Percentiles rank a stretch among this genome's conserved stretches.
Conservation (phyloP, 2,113 vertebrate species). For the Indri indri region DNA sequence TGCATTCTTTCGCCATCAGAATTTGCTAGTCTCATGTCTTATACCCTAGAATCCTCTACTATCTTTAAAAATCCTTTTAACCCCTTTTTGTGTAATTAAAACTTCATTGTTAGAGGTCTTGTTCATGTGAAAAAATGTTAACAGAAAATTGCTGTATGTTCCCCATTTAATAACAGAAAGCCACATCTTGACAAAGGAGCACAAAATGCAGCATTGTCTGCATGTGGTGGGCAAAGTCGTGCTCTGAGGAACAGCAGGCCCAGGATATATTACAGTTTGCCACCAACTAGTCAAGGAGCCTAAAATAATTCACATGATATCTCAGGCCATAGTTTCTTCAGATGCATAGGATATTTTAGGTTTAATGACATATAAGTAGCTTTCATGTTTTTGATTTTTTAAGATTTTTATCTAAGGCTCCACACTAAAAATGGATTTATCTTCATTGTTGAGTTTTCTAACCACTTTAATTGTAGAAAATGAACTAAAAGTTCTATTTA, state of each 20-base stretch:
- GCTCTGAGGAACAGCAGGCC: neutral
- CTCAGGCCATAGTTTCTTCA: neutral
- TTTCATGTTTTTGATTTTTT: neutral
- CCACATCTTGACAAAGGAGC: neutral
- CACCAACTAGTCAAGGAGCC: neutral
- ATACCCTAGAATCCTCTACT: neutral
- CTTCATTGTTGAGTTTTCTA: neutral
- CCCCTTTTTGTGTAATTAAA: neutral
- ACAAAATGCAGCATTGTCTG: neutral
- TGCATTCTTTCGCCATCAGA: neutral
- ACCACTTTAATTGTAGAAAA: slow-evolving; percentile 8
- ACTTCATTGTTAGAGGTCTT: neutral
- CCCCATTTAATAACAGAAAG: neutral
- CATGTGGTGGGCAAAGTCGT: neutral
- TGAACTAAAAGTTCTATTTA: neutral
- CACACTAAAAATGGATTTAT: neutral
- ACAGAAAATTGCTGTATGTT: neutral
- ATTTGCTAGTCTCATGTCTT: neutral
- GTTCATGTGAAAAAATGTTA: neutral
- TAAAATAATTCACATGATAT: neutral
- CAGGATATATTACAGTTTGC: neutral
- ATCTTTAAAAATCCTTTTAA: neutral
- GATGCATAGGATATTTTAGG: neutral
- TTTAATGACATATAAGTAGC: neutral
- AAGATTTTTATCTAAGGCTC: neutral